Evolutionary conservation across 2,888 invertebrate species (phyloP), one percentile per base, ranked within the genome.

Genomic region (Cheilosia vulpina): DNA sequence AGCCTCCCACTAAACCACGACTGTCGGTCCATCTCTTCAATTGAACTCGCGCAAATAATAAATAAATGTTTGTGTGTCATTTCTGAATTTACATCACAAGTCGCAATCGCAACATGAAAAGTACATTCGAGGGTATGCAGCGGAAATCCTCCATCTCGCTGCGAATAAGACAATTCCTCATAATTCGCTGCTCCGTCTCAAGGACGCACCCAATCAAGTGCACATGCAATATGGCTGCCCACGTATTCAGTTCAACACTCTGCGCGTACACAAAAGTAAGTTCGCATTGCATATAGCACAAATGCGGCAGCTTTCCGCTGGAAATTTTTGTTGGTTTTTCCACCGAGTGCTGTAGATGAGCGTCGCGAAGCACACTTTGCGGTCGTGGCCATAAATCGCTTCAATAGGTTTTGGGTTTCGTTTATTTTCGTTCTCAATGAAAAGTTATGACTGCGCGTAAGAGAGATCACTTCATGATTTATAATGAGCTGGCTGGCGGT

Each of bases 121-220:
- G 38, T 47, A 75, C 58, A 15, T 38, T 45, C 43, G 65, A 50
- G 31, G 24, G 24, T 79, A 76, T 71, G 60, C 19, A 76, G 81
- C 84, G 84, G 84, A 81, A 85, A 80, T 85, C 84, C 81, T 58
- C 66, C 73, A 34, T 63, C 45, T 52, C 27, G 45, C 57, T 63
- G 52, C 69, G 69, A 79, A 52, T 63, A 83, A 84, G 83, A 83
- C 79, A 79, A 79, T 83, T 73, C 73, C 52, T 84, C 83, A 84
- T 79, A 84, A 80, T 71, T 85, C 57, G 80, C 62, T 45, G 7
- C 27, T 80, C 66, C 34, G 81, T 85, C 81, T 85, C 85, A 85
- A 85, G 81, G 85, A 81, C 81, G 77, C 71, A 76, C 47, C 80
- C 80, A 80, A 84, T 84, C 84, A 80, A 84, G 84, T 75, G 84